Evolutionary conservation across 2,113 vertebrate species (phyloP), one percentile per base, ranked within the genome.

Genomic region (Scomber japonicus): DNA sequence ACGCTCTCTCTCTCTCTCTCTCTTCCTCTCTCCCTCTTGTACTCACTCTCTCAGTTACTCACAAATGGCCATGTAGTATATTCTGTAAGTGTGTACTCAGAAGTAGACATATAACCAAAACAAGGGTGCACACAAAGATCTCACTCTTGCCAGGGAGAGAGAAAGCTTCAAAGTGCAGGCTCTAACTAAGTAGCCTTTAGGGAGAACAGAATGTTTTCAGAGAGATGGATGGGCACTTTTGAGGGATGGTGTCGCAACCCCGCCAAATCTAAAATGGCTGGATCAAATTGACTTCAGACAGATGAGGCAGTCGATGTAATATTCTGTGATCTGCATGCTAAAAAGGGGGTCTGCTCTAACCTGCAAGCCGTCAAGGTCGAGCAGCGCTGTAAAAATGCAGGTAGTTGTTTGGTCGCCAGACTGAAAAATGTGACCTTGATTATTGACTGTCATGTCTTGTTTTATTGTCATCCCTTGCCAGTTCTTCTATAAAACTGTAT

Each of bases 321-420:
- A 93, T 89, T 92, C 75, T 93, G 93, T 93, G 92, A 93, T 94
- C 89, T 93, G 93, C 93, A 94, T 94, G 90, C 84, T 93, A 93
- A 94, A 88, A 83, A 91, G 93, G 90, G 86, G 84, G 84, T 86
- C 85, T 46, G 90, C 80, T 84, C 81, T 89, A 93, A 91, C 93
- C 90, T 66, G 56, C 11, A 48, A 88, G 84, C 83, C 66, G 88
- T 85, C 93, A 94, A 94, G 93, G 93, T 93, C 92, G 89, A 87
- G 84, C 89, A 40, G 75, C 21, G 80, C 91, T 88, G 87, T 92
- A 91, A 91, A 93, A 92, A 90, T 76, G 89, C 90, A 93, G 91
- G 91, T 92, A 92, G 89, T 89, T 91, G 92, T 93, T 92, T 92
- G 88, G 84, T 91, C 59, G 91, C 82, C 84, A 92, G 93, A 92